phyloP scores from a whole-genome alignment of 2,113 vertebrate species.

The Uria aalge region DNA sequence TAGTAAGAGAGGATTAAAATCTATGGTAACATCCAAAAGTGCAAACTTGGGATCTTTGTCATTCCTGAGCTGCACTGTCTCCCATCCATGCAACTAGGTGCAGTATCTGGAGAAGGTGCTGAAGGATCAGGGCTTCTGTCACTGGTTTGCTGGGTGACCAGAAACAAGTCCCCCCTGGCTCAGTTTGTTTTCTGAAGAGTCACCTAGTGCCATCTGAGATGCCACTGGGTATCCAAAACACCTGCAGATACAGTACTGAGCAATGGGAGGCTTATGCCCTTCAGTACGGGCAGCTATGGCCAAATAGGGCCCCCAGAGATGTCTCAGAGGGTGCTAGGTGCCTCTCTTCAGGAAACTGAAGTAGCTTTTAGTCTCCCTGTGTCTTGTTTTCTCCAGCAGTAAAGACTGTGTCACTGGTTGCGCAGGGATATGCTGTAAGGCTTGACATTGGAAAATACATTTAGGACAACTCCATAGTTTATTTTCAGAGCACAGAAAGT shows the following conservation, averaged over 20 bases:
- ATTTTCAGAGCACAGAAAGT: not conserved
- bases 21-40: not conserved
- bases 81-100: fast-evolving
- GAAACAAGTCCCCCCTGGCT: not conserved
- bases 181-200: not conserved
- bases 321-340: not conserved
- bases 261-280: not conserved
- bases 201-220: not conserved
- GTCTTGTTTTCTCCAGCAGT: not conserved
- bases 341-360: not conserved
- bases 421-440: not conserved
- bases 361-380: not conserved
- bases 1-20: not conserved
- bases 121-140: not conserved
- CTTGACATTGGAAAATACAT: not conserved
- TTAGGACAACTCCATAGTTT: not conserved
- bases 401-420: fast-evolving
- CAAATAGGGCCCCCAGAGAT: not conserved
- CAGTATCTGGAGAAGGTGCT: not conserved
- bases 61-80: not conserved
- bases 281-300: not conserved
- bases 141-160: fast-evolving
- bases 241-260: not conserved
- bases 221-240: not conserved
- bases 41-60: not conserved